Evolutionary conservation across 2,888 invertebrate genomes (phyloP).

Genomic region (Xanthorhoe spadicearia): DNA sequence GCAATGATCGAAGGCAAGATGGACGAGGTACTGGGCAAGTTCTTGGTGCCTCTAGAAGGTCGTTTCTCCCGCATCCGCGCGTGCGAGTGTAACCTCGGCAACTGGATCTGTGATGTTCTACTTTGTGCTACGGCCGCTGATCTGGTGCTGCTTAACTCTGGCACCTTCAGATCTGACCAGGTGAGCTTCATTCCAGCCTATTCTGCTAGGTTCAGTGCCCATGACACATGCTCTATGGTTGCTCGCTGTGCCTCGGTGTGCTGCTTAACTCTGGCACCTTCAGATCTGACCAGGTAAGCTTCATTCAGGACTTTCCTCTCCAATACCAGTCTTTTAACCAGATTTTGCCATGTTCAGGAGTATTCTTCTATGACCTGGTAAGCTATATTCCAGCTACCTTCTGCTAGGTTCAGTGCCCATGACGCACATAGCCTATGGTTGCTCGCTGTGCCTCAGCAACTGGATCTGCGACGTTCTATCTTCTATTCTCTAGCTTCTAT

Average conservation of each 20-base stretch:
- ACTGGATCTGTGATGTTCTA: constrained; percentile 93
- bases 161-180: constrained; percentile 92
- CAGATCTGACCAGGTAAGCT: too few relatives aligned
- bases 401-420: too few relatives aligned
- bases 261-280: too few relatives aligned
- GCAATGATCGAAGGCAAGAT: constrained; percentile 93
- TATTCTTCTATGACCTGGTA: constrained; percentile 90
- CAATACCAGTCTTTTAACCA: too few relatives aligned
- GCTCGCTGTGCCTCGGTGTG: too few relatives aligned
- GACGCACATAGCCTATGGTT: too few relatives aligned
- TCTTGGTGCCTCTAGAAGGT: constrained; percentile 94
- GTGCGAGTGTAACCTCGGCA: constrained; percentile 94
- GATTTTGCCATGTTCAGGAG: too few relatives aligned
- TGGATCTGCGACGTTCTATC: too few relatives aligned
- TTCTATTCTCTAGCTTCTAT: too few relatives aligned
- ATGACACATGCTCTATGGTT: too few relatives aligned
- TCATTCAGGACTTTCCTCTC: constrained; percentile 86
- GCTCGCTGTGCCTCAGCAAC: too few relatives aligned
- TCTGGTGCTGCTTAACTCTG: constrained; percentile 93
- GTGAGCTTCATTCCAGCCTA: constrained; percentile 48
- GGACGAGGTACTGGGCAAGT: constrained; percentile 92
- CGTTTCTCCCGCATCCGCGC: constrained; percentile 92
- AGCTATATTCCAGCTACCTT: too few relatives aligned
- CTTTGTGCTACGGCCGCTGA: constrained; percentile 94
- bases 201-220: constrained; percentile 78